Evolutionary conservation across 2,797 vertebrate species (phyloP), one percentile per base, ranked within the genome.

Genomic region (Tokudaia tokunoshimensis): DNA sequence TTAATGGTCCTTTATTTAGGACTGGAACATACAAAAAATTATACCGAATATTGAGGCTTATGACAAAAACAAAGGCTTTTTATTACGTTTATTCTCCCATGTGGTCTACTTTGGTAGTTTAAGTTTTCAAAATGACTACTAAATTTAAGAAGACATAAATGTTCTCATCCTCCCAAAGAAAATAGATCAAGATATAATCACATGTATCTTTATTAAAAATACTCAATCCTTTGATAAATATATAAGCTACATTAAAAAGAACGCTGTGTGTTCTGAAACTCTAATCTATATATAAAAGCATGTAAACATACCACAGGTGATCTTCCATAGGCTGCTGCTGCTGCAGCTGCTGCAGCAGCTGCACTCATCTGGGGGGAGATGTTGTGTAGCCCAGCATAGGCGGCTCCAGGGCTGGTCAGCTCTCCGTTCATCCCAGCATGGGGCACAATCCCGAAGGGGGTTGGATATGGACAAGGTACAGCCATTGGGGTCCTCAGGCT

Each of bases 331-430:
- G 99, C 99, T 0, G 99, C 99, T 0, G 99, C 99, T 0, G 99
- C 99, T 0, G 99, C 99, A 0, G 99, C 99, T 0, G 99, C 99
- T 0, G 99, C 99, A 0, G 99, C 99, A 0, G 99, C 99, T 0
- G 99, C 99, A 1, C 99, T 99, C 99, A 99, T 99, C 97, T 99
- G 99, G 8, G 99, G 99, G 37, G 99, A 99, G 98, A 99, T 99
- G 91, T 99, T 99, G 98, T 99, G 99, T 4, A 99, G 99, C 88
- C 99, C 99, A 0, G 99, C 99, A 19, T 99, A 99, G 72, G 99
- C 99, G 3, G 99, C 99, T 89, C 99, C 99, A 4, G 99, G 99
- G 96, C 99, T 99, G 78, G 99, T 99, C 98, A 99, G 98, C 90
- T 99, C 99, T 57, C 99, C 99, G 0, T 99, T 99, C 99, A 99